Percentiles rank a stretch among this genome's conserved stretches.
phyloP scores from a whole-genome alignment of 2,888 invertebrate species.

The Tryphoninae sp. region DNA sequence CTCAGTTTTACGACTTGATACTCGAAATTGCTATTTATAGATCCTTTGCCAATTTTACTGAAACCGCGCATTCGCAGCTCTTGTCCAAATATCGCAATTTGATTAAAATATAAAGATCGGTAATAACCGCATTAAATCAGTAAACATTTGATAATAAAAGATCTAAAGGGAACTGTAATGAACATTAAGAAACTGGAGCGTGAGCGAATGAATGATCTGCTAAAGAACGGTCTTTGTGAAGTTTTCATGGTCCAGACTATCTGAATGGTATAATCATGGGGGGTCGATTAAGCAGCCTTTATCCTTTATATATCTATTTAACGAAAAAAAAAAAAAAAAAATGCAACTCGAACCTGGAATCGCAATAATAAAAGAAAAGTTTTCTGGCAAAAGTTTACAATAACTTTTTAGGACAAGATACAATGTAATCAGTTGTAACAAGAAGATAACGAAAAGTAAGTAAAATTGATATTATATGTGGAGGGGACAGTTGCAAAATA shows the following conservation, averaged over 20 bases:
- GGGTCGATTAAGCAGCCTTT: slow-evolving; percentile 53
- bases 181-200: slow-evolving; percentile 18
- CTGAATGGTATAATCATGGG: slow-evolving; percentile 55
- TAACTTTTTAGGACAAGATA: slow-evolving; percentile 34
- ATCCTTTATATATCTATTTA: slow-evolving; percentile 55
- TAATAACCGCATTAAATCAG: slow-evolving; percentile 15
- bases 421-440: slow-evolving; percentile 48
- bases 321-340: slow-evolving; percentile 14
- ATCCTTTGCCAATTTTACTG: slow-evolving; percentile 21
- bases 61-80: slow-evolving; percentile 12
- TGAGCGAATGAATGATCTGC: slow-evolving; percentile 42
- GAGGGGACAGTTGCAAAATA: slow-evolving; percentile 54
- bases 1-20: slow-evolving; percentile 23
- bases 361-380: slow-evolving; percentile 45
- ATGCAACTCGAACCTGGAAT: slow-evolving; percentile 51
- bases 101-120: slow-evolving; percentile 22
- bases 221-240: slow-evolving; percentile 57
- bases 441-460: slow-evolving; percentile 24
- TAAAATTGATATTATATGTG: slow-evolving; percentile 53
- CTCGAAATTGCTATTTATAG: slow-evolving; percentile 30
- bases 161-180: slow-evolving; percentile 10
- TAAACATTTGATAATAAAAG: slow-evolving; percentile 28
- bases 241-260: slow-evolving; percentile 61
- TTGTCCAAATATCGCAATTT: slow-evolving; percentile 15
- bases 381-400: background rate